These are phyloP conservation scores for Dendrocopos noguchii DNA, from an alignment of 2,113 vertebrate genomes.

Conservation along the genomic window DNA sequence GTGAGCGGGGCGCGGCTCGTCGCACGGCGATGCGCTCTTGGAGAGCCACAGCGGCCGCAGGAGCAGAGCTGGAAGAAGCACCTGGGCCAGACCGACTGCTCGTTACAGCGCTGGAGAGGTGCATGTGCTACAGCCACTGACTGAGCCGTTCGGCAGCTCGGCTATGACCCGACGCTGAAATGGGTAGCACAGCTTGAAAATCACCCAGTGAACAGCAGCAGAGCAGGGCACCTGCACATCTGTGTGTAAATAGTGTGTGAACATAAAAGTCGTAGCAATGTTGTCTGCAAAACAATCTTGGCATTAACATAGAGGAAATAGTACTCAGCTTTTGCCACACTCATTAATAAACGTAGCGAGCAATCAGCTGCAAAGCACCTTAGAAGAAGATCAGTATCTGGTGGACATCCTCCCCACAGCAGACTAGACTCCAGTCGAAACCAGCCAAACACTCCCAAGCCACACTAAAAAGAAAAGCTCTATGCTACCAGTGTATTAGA, in stretches of 20 bases:
- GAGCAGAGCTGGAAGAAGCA: not conserved
- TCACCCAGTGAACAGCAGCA: not conserved
- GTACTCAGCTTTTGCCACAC: not conserved
- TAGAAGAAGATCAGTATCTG: not conserved
- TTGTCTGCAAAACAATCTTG: not conserved
- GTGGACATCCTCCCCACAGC: not conserved
- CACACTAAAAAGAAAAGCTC: not conserved
- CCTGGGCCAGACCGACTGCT: not conserved
- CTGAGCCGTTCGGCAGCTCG: not conserved
- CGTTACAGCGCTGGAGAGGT: accelerated
- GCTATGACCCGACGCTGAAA: not conserved
- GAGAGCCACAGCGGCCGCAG: not conserved
- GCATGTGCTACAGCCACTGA: not conserved
- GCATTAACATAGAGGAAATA: not conserved
- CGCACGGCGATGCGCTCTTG: not conserved
- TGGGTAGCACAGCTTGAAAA: not conserved
- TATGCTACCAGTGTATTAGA: not conserved
- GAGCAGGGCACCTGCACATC: not conserved
- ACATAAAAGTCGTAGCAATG: not conserved
- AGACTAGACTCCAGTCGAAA: not conserved
- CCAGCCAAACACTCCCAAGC: not conserved
- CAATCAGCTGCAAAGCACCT: not conserved
- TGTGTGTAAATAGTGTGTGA: not conserved
- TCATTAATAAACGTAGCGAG: not conserved
- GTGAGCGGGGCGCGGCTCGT: not conserved